Evolutionary conservation across 2,888 invertebrate genomes (phyloP).

Genomic region (Invenusta paracnida): DNA sequence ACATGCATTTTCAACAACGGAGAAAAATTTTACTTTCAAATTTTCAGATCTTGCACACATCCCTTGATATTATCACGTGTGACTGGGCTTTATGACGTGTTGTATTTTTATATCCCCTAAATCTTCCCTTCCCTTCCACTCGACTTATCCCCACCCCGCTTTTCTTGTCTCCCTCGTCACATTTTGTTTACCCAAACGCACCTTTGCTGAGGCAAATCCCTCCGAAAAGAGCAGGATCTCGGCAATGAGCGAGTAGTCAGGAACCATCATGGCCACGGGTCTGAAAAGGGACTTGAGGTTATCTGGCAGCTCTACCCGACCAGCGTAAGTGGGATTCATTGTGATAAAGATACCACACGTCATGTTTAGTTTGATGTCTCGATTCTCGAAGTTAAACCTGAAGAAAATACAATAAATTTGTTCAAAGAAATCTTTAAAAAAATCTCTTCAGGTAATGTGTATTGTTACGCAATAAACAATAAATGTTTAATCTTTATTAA

Average conservation of each 20-base stretch:
- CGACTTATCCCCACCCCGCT: no score
- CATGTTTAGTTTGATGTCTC: conserved; percentile 58
- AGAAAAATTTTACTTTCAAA: no score
- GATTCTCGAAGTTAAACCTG: conserved; percentile 59
- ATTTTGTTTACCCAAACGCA: conserved; percentile 30
- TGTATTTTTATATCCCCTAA: no score
- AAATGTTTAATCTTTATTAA: no score
- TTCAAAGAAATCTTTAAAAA: no score
- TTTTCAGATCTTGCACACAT: no score
- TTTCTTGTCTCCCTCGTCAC: not conserved
- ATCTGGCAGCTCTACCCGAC: conserved; percentile 60
- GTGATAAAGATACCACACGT: conserved; percentile 60
- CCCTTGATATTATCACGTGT: no score
- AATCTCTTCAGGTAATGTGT: no score
- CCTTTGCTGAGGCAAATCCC: conserved; percentile 57
- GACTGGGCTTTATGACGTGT: no score
- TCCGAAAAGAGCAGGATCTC: conserved; percentile 61
- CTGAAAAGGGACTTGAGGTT: conserved; percentile 60
- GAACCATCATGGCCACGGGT: conserved; percentile 61
- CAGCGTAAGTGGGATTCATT: conserved; percentile 61
- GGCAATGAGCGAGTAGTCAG: conserved; percentile 58
- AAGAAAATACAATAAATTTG: conserved; percentile 36
- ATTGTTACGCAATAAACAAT: no score
- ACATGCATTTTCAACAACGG: no score
- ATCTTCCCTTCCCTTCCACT: no score